Conservation (phyloP, 2,797 vertebrate genomes). For the Hozukius guyotensis region DNA sequence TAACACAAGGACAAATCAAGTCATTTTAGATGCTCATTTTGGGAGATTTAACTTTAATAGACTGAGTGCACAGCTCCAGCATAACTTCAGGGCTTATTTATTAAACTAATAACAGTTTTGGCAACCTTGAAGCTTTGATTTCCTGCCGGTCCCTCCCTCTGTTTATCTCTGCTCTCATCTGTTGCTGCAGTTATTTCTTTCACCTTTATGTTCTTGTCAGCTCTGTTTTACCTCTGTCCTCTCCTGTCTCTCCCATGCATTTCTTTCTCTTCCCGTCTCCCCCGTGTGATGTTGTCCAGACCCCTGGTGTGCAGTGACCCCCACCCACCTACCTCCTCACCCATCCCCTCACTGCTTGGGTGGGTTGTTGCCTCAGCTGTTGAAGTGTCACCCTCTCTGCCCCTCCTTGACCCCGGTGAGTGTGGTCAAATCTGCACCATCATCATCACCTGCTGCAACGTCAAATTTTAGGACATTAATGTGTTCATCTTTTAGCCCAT, state of each 20-base stretch:
- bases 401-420: slow-evolving; percentile 65
- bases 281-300: slow-evolving; percentile 60
- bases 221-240: slow-evolving; percentile 43
- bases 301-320: slow-evolving; percentile 62
- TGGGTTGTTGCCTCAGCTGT: slow-evolving; percentile 57
- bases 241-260: slow-evolving; percentile 49
- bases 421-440: slow-evolving; percentile 50
- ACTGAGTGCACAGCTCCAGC: not conserved
- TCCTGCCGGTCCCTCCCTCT: slow-evolving; percentile 21
- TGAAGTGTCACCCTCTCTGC: slow-evolving; percentile 47
- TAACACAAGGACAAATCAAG: slow-evolving; percentile 42
- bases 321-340: slow-evolving; percentile 3
- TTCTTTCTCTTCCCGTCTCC: slow-evolving; percentile 51
- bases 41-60: slow-evolving; percentile 41
- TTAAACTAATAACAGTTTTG: slow-evolving; percentile 25
- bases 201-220: slow-evolving; percentile 40
- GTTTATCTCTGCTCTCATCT: slow-evolving; percentile 50
- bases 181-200: slow-evolving; percentile 37
- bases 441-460: slow-evolving; percentile 1
- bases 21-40: slow-evolving; percentile 33
- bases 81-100: slow-evolving; percentile 12
- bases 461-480: not conserved
- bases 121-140: slow-evolving; percentile 43
- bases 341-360: slow-evolving; percentile 40
- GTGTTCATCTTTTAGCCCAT: not conserved